Evolutionary conservation across 2,888 invertebrate genomes (phyloP).

Genomic region (Anodontia alba): DNA sequence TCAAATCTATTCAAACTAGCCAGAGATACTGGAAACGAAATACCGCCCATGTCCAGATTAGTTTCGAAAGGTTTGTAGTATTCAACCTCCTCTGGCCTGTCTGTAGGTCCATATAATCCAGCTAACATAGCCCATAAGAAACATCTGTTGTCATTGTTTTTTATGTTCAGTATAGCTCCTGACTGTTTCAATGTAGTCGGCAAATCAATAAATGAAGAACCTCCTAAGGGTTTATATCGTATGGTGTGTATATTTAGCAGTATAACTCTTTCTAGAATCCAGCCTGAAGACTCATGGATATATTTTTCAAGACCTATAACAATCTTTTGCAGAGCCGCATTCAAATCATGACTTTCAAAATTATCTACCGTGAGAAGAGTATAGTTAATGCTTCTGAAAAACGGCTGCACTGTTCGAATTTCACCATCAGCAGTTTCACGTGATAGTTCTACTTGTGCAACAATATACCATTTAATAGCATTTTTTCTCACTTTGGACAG

Average conservation of each 20-base stretch:
- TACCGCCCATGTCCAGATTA: slow-evolving; percentile 29
- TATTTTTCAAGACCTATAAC: not conserved
- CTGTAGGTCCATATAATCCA: slow-evolving; percentile 26
- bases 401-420: no score
- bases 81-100: not conserved
- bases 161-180: slow-evolving; percentile 42
- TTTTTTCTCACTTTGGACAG: no score
- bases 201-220: slow-evolving; percentile 12
- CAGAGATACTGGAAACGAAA: slow-evolving; percentile 29
- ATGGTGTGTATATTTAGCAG: not conserved
- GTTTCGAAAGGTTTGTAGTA: not conserved
- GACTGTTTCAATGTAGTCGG: slow-evolving; percentile 15
- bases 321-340: not conserved
- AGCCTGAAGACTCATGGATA: slow-evolving; percentile 10
- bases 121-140: slow-evolving; percentile 43
- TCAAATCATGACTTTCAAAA: not conserved
- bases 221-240: slow-evolving; percentile 9
- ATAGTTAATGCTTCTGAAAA: not conserved
- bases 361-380: not conserved
- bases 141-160: slow-evolving; percentile 48
- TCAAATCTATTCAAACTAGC: slow-evolving; percentile 42
- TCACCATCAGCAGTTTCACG: no score
- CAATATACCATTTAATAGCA: no score
- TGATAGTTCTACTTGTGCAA: no score
- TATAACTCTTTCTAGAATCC: slow-evolving; percentile 9